Evolutionary conservation across 2,888 invertebrate species (phyloP), one percentile per base, ranked within the genome.

Genomic region (Metacarcinus magister): DNA sequence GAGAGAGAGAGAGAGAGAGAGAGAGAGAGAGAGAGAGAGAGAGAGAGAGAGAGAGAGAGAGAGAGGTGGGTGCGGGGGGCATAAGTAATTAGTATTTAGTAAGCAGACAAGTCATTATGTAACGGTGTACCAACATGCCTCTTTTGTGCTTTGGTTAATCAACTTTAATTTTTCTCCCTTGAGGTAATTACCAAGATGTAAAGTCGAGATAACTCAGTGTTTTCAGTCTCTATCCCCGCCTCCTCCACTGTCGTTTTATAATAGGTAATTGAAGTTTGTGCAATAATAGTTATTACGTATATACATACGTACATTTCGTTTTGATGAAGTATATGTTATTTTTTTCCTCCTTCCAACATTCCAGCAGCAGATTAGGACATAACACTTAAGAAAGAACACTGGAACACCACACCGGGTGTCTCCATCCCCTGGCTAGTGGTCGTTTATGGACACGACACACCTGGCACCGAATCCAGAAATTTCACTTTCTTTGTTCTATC

Each of bases 1-100:
- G 82, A 82, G 82, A 82, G 28, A 82, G 82, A 82, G 82, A 82
- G 82, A 82, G 67, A 67, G 67, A 67, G 67, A 67, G 67, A 67
- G 67, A 67, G 67, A 67, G 67, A 67, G 16, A 10, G 54, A 10
- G 54, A 46, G 46, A 46, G 46, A 46, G 46, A 46, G 46, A 46
- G 46, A 46, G 46, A 60, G 60, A 60, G 60, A 60, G 60, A 60
- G 60, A 60, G 60, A 10, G 60, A 60, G 16, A 60, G 8, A 60
- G 60, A 60, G 60, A 60, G 67, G n/a, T 7, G 8, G 13, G 54
- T 54, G 54, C 7, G n/a, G n/a, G n/a, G n/a, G n/a, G n/a, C n/a
- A 67, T 67, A 82, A 32, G 32, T 82, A 82, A 82, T 82, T 82
- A 82, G 82, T 32, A 82, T 82, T 32, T 32, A 82, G 82, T 82